Evolutionary conservation across 2,888 invertebrate species (phyloP), one percentile per base, ranked within the genome.

Genomic region (Polyommatus icarus): DNA sequence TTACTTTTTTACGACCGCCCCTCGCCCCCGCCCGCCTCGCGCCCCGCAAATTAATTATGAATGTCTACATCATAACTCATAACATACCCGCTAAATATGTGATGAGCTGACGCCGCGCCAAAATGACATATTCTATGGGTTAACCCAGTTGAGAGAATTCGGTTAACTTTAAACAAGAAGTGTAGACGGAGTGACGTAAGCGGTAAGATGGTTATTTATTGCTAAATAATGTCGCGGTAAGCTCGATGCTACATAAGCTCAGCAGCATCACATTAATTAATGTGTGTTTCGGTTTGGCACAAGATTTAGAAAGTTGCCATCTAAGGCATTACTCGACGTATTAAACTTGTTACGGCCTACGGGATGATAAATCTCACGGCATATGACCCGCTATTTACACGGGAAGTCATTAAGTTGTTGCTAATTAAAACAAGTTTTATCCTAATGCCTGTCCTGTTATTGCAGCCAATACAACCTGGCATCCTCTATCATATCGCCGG

Each of bases 1-100:
- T 85, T 83, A 85, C 83, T 82, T 84, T 85, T 86, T 86, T 86
- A 85, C 83, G 84, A 83, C 76, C 79, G 54, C 32, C 77, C 76
- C 77, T 71, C 76, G 71, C 61, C 10, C 67, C 12, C 40, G 71
- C 36, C 57, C 50, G 71, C 29, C 77, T 57, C 75, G 59, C 32
- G 76, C 54, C 67, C 57, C 54, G 71, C 54, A 76, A 82, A 83
- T 83, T 84, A 83, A 84, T 83, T 83, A 84, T 81, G 81, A 80
- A 80, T 79, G 80, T 82, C 80, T 79, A 82, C 80, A 78, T 72
- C 10, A 71, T 80, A 77, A 80, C 32, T 40, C 46, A 50, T 46
- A 67, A 67, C 76, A 54, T 6, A 36, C 4, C 73, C 73, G 20
- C 40, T 73, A 20, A n/a, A 73, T 73, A 73, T 40, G 12, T 46